Conservation (phyloP, 2,113 vertebrate species). For the Nothoprocta perdicaria region DNA sequence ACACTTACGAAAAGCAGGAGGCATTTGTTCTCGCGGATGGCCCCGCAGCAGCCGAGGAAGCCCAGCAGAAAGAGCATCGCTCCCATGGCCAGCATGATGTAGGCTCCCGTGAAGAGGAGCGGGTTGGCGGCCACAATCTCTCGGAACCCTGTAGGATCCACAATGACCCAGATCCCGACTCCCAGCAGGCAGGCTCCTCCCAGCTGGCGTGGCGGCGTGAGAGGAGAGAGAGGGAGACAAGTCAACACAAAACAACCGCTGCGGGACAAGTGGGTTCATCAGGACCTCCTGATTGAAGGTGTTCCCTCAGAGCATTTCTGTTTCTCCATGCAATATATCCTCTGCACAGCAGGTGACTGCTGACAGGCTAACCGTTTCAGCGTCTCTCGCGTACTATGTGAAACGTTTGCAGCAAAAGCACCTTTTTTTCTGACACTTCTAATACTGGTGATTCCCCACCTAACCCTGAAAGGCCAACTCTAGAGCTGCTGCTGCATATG, state of each 20-base stretch:
- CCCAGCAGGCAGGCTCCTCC: conserved; percentile 89
- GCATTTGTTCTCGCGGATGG: conserved; percentile 92
- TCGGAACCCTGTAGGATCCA: conserved; percentile 92
- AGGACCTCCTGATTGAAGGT: background rate
- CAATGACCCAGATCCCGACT: conserved; percentile 89
- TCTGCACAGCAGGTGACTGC: background rate
- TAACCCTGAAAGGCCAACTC: background rate
- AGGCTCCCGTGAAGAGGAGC: conserved; percentile 88
- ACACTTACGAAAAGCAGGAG: conserved; percentile 92
- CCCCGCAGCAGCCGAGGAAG: conserved; percentile 94
- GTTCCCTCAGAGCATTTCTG: background rate
- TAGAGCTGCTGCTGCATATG: background rate
- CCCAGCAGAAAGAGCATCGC: conserved; percentile 91
- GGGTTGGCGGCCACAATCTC: conserved; percentile 92
- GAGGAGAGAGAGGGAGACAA: background rate
- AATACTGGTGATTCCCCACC: background rate
- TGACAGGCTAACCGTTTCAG: background rate
- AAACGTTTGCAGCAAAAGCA: background rate
- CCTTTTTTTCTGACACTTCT: background rate
- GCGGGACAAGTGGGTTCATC: background rate
- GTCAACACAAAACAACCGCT: background rate
- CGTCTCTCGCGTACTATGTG: background rate
- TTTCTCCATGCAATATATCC: background rate
- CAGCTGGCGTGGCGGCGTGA: conserved; percentile 74
- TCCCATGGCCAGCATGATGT: conserved; percentile 91